A percentile compares a stretch with the other conserved stretches of the same genome.
These are phyloP conservation scores for Cryptophagus acutangulus DNA, from an alignment of 2,888 invertebrate species.

Conservation along the genomic window DNA sequence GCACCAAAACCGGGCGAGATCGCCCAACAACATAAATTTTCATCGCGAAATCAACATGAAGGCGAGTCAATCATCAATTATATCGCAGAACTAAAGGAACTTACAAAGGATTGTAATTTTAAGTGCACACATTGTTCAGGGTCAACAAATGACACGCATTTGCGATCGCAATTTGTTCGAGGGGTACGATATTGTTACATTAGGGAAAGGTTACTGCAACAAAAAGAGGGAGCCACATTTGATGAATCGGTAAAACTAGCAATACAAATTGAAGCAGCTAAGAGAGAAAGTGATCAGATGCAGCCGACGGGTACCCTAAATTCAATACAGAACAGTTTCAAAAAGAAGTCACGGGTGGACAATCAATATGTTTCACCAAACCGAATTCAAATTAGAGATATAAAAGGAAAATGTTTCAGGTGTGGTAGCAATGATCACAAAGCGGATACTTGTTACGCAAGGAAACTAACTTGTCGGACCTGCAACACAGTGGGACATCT, in stretches of 20 bases:
- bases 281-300: not conserved
- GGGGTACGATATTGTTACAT: not conserved
- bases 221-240: not conserved
- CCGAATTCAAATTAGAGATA: not conserved
- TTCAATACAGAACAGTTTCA: not conserved
- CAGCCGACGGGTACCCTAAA: not conserved
- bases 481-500: too few species aligned
- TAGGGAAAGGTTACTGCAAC: not conserved
- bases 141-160: not conserved
- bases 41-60: too few species aligned
- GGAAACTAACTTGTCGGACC: too few species aligned
- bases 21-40: not conserved
- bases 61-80: not conserved
- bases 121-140: not conserved
- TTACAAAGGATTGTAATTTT: not conserved
- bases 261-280: not conserved
- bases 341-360: not conserved
- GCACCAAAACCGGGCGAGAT: not conserved
- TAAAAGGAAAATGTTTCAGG: not conserved
- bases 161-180: not conserved
- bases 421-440: not conserved
- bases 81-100: not conserved
- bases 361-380: not conserved
- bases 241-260: not conserved
- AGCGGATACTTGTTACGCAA: not conserved